Base-by-base conservation (phyloP, 2,113 vertebrate genomes). In the Silurus asotus region DNA sequence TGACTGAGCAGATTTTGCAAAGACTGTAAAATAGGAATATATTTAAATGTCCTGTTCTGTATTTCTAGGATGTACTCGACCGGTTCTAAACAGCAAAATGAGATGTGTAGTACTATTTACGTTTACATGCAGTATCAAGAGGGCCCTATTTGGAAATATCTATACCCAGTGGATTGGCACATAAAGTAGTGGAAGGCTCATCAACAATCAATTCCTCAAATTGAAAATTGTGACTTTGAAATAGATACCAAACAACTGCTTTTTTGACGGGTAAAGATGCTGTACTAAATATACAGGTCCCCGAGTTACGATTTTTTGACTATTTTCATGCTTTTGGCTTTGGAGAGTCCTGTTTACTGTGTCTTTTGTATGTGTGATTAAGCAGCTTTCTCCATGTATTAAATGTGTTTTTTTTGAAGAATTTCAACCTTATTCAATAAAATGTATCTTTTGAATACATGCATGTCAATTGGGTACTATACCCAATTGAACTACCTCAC, bases 201-300 rank as follows among this genome's bases (percentile, higher is more conserved):
- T 87, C 78, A 77, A 86, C 83, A 17, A 88, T 64, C 48, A 84
- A 91, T 4, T 88, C 87, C 37, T 90, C 80, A 78, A 89, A 7
- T 76, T 76, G 51, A 3, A 88, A 19, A 7, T 83, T 76, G 61
- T 87, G 64, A 37, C 58, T 85, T 8, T 87, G 74, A 7, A 90
- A 88, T 74, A 89, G 23, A 37, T 85, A 79, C 56, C 65, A 87
- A 85, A 90, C 79, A 20, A 61, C 64, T 28, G 45, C 15, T 89
- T 87, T 89, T 81, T 82, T 88, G 3, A 83, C 1, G 83, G 82
- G 86, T 17, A 89, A 64, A 87, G 88, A 78, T 84, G 2, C 65
- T 77, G 86, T 82, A 77, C 83, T 90, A 58, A 90, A 86, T 84
- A 88, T 78, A 20, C 56, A 88, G 58, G 37, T 37, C 37, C 37